Conservation (phyloP, 2,113 vertebrate species). For the Macroglossus sobrinus region DNA sequence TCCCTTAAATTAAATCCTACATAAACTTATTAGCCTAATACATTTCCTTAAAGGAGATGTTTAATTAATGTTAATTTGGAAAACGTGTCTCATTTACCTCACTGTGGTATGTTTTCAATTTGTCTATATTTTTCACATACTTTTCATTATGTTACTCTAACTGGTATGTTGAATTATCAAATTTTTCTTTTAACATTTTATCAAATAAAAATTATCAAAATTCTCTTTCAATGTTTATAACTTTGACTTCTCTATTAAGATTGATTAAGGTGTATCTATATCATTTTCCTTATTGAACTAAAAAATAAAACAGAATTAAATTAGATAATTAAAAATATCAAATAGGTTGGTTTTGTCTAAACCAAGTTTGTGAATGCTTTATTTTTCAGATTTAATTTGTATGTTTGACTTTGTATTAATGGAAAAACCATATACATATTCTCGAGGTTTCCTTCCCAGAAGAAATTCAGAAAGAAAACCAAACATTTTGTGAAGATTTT, state of each 20-base stretch:
- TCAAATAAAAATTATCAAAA: neutral
- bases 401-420: neutral
- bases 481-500: neutral
- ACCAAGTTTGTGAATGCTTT: neutral
- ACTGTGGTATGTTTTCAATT: neutral
- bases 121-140: neutral
- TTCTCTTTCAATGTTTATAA: neutral
- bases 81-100: neutral
- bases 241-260: neutral
- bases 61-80: neutral
- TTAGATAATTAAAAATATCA: neutral
- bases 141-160: neutral
- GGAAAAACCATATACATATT: neutral
- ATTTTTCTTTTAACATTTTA: neutral
- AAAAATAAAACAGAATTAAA: neutral
- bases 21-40: neutral
- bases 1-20: neutral
- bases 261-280: neutral
- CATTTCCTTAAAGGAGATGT: neutral
- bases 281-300: neutral
- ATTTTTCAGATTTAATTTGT: slow-evolving; percentile 17
- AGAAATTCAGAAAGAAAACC: neutral
- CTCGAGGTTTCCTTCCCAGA: neutral
- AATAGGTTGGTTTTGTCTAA: neutral
- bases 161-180: neutral